phyloP scores from a whole-genome alignment of 92 coral and sea anemone species.

The Galaxea fascicularis region DNA sequence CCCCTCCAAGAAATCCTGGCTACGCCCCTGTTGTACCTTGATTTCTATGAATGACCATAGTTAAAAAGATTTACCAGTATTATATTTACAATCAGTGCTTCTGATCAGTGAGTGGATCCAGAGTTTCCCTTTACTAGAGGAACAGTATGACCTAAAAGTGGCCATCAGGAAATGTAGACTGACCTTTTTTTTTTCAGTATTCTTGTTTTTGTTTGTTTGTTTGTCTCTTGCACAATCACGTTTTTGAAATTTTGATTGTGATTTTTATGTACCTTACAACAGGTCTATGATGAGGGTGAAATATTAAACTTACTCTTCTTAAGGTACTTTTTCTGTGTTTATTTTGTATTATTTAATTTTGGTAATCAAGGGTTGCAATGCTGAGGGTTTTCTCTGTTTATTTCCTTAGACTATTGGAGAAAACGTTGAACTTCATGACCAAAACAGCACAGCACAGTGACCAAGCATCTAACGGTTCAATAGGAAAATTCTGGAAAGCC shows the following conservation, averaged over 20 bases:
- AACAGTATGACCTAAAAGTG: too few species aligned
- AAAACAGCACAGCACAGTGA: slow-evolving; percentile 77
- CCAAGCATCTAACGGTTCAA: slow-evolving; percentile 61
- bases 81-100: too few species aligned
- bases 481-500: slow-evolving; percentile 88
- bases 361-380: too few species aligned
- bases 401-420: slow-evolving; percentile 77
- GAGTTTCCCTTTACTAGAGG: too few species aligned
- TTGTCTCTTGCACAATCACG: background rate
- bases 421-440: slow-evolving; percentile 81
- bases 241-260: background rate
- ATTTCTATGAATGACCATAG: too few species aligned
- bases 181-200: too few species aligned
- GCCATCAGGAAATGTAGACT: too few species aligned
- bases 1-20: too few species aligned
- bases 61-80: too few species aligned
- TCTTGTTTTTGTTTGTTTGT: background rate
- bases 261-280: background rate
- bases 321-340: background rate
- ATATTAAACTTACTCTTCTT: slow-evolving; percentile 23
- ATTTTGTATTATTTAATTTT: background rate
- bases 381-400: background rate
- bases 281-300: slow-evolving; percentile 40
- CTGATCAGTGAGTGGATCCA: too few species aligned
- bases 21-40: too few species aligned